Conservation (phyloP, 2,113 vertebrate species). For the Dromaius novaehollandiae region DNA sequence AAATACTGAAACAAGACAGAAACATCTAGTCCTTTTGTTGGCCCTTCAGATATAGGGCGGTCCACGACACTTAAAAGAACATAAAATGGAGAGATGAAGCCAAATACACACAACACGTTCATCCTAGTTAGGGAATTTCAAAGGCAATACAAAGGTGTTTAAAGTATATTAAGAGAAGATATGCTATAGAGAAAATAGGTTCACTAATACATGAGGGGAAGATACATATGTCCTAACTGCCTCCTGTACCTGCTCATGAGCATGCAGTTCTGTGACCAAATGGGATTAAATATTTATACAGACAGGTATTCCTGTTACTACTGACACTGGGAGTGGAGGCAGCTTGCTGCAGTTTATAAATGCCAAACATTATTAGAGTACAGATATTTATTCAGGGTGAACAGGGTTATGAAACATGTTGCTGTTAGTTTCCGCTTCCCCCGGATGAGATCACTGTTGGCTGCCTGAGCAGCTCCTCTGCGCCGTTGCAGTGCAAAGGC, state of each 20-base stretch:
- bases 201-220: neutral
- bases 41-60: neutral
- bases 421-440: neutral
- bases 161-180: neutral
- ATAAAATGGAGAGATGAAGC: neutral
- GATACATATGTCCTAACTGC: neutral
- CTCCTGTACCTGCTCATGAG: neutral
- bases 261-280: neutral
- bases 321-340: neutral
- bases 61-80: neutral
- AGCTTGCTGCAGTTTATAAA: neutral
- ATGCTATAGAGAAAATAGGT: neutral
- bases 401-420: neutral
- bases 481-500: neutral
- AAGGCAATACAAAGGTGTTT: neutral
- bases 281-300: neutral
- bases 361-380: neutral
- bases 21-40: neutral
- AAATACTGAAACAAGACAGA: neutral
- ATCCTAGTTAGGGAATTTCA: neutral
- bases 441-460: slow-evolving; percentile 16
- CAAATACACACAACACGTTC: neutral
- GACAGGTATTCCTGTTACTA: neutral
- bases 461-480: neutral
- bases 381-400: neutral